phyloP scores from a whole-genome alignment of 2,113 vertebrate genomes.

The Regulus satrapa region DNA sequence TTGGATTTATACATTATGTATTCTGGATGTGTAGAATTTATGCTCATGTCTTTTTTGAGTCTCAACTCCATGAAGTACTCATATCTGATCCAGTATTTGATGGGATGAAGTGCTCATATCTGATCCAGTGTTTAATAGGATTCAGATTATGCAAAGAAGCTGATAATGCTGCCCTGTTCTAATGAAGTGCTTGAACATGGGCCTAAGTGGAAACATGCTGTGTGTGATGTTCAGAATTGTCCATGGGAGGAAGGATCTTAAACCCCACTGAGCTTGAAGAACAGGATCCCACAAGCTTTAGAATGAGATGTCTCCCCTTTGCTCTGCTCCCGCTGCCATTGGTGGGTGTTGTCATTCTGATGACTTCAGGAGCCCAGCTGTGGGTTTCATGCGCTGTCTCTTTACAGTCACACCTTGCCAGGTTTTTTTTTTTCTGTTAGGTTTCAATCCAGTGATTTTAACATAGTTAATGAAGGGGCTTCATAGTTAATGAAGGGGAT shows the following conservation, averaged over 20 bases:
- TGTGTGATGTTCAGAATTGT: not conserved
- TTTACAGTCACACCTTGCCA: not conserved
- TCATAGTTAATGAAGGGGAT: not conserved
- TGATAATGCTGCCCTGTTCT: not conserved
- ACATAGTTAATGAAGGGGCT: not conserved
- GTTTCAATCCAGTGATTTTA: not conserved
- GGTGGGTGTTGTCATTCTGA: not conserved
- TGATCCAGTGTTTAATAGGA: not conserved
- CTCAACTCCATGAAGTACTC: not conserved
- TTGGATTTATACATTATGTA: not conserved
- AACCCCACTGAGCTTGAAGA: not conserved
- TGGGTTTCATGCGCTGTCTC: not conserved
- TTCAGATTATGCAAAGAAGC: not conserved
- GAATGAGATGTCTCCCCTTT: accelerated
- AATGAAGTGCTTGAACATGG: not conserved
- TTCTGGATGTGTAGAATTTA: not conserved
- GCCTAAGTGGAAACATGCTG: not conserved
- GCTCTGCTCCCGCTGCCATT: not conserved
- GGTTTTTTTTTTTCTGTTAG: not conserved
- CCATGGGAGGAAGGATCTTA: not conserved
- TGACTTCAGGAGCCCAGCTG: not conserved
- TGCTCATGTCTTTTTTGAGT: not conserved
- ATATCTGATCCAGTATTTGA: not conserved
- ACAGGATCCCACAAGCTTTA: not conserved
- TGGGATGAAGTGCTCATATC: not conserved